Evolutionary conservation across 2,797 vertebrate genomes (phyloP), one percentile per base, ranked within the genome.

Genomic region (Steatocranus sp.): DNA sequence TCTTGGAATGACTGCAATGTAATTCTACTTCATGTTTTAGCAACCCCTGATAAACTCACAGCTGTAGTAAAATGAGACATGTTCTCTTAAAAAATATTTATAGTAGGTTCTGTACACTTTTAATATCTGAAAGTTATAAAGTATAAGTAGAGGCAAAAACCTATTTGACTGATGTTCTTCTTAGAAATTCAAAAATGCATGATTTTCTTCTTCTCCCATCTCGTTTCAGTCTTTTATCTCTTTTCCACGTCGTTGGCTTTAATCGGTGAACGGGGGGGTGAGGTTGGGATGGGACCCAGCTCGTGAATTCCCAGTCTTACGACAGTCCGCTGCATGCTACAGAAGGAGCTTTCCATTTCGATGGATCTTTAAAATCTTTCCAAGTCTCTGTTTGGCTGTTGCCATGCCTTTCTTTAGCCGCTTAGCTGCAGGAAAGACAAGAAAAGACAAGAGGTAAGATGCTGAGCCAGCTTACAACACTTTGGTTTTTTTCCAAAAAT

Each of bases 351-450:
- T 99, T 87, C 98, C 98, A 1, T 99, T 99, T 95, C 98, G 97
- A 95, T 99, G 98, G 94, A 99, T 99, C 96, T 99, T 99, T 97
- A 99, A 96, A 95, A 99, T 99, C 96, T 99, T 99, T 95, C 98
- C 98, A 75, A 99, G 98, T 97, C 98, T 98, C 96, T 99, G 98
- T 97, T 99, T 99, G 95, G 98, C 98, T 7, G 98, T 99, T 51
- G 98, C 98, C 98, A 99, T 99, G 93, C 98, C 98, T 97, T 99
- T 99, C 97, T 98, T 99, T 96, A 98, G 97, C 94, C 98, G 97
- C 96, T 99, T 99, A 75, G 98, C 98, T 97, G 95, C 38, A 77
- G 83, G 86, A 17, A 88, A 56, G 87, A 58, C 5, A 48, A 88
- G 53, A 81, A 51, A 54, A 50, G 46, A 87, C 23, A 86, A 49